A percentile compares a stretch with the other conserved stretches of the same genome.
Evolutionary conservation across 30 jellyfish, hydroid and myxozoan genomes (phyloP).

Genomic region (Hydractinia echinata): DNA sequence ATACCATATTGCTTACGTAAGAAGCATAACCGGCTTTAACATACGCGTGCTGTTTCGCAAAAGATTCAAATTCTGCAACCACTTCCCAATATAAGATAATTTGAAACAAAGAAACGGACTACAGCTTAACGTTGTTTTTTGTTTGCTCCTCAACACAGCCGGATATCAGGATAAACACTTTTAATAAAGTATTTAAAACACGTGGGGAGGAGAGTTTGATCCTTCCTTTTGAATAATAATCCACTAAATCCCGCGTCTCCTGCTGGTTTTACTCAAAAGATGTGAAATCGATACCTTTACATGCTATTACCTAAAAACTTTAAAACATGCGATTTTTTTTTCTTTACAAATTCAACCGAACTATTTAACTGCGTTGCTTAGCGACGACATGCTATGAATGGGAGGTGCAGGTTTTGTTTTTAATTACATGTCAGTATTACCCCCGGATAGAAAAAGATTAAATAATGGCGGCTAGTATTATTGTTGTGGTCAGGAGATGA

Average conservation of each 20-base stretch:
- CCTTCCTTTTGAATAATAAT: neutral
- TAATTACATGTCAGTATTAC: neutral
- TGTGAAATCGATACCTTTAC: slow-evolving; percentile 14
- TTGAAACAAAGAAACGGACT: neutral
- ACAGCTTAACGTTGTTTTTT: neutral
- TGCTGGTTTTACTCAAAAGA: neutral
- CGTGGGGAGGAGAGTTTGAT: too few relatives aligned
- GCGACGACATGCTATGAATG: slow-evolving; percentile 11
- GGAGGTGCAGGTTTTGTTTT: slow-evolving; percentile 20
- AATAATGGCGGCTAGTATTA: too few relatives aligned
- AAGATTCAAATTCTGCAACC: neutral
- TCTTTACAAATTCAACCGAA: too few relatives aligned
- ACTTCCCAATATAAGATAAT: neutral
- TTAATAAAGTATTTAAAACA: slow-evolving; percentile 7
- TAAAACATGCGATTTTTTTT: neutral
- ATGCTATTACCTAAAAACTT: slow-evolving; percentile 6
- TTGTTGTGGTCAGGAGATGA: too few relatives aligned
- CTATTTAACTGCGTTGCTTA: neutral
- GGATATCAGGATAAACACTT: slow-evolving; percentile 9
- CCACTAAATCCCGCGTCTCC: slow-evolving; percentile 17
- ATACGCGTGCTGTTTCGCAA: neutral
- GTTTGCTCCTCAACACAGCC: neutral
- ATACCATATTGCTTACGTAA: neutral
- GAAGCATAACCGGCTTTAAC: neutral
- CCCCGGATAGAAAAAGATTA: neutral